These are phyloP conservation scores for Amphipyra berbera DNA, from an alignment of 2,888 invertebrate species.

Conservation along the genomic window DNA sequence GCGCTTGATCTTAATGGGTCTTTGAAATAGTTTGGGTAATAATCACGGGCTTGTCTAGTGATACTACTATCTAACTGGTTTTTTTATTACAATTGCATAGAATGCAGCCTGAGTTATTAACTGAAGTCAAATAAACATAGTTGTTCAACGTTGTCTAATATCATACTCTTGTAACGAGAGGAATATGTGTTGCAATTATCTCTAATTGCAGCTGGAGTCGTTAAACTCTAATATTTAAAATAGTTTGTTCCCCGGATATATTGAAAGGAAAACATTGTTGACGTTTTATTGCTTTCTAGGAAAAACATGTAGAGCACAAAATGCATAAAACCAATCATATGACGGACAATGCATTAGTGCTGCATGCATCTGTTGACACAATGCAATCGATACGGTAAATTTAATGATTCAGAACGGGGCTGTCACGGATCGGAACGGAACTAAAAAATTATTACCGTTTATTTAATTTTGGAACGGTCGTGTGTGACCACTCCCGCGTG, in stretches of 20 bases:
- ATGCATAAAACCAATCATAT: slow-evolving; percentile 1
- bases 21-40: slow-evolving; percentile 39
- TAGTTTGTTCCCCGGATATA: too few species aligned
- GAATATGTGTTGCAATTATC: too few species aligned
- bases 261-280: neutral
- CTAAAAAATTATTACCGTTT: slow-evolving; percentile 53
- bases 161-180: too few species aligned
- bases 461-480: slow-evolving; percentile 52
- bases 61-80: slow-evolving; percentile 2
- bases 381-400: slow-evolving; percentile 73
- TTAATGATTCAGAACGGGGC: slow-evolving; percentile 81
- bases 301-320: slow-evolving; percentile 6
- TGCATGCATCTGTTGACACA: slow-evolving; percentile 49
- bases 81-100: neutral
- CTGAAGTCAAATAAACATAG: neutral
- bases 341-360: slow-evolving; percentile 14
- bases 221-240: too few species aligned
- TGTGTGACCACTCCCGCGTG: slow-evolving; percentile 39
- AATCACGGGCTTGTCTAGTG: slow-evolving; percentile 37
- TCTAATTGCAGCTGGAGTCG: too few species aligned
- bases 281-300: slow-evolving; percentile 5
- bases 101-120: neutral
- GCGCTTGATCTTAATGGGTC: slow-evolving; percentile 22
- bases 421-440: slow-evolving; percentile 74
- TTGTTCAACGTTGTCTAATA: neutral